Base-by-base conservation (phyloP, 2,888 invertebrate genomes). In the Ceratothoa steindachneri region DNA sequence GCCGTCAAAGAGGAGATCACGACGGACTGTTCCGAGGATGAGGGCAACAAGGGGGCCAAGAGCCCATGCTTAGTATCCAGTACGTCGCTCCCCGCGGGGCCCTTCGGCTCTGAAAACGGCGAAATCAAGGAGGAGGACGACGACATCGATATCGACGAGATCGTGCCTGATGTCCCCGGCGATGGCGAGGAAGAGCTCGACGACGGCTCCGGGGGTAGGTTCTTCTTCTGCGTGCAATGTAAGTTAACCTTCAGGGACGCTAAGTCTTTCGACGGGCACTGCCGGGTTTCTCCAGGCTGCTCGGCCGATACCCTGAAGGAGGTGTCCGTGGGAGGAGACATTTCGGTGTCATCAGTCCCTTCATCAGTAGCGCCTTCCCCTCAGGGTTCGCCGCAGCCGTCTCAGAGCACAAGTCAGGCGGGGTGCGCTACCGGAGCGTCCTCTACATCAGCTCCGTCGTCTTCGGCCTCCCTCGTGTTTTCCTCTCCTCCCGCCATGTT, bases 71-170 rank as follows among this genome's bases (percentile, higher is more conserved):
- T 60, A 24, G 41, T 41, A 5, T 41, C 64, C 12, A 65, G 64
- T 65, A 71, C 65, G 7, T 60, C 60, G 12, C 27, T 60, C n/a
- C 60, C 19, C n/a, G 52, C 29, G 1, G 60, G 70, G 12, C 30
- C 70, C 28, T 70, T 60, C 28, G 71, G 67, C 29, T 69, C 70
- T 29, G 75, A 78, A 52, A 75, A 78, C n/a, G 78, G 73, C 52
- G 78, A 78, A 60, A 73, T 71, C 27, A 71, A 78, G 30, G 78
- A 78, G 55, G 78, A 78, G 65, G 75, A 75, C 31, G 75, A 78
- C 3, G 71, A 71, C 30, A 66, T 66, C 29, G 71, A 71, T 24
- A 60, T 60, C n/a, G 60, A 60, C 3, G 60, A 60, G 60, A 60
- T 60, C 24, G 60, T 60, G 19, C 60, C 60, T 24, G 60, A 60